Evolutionary conservation across 2,113 vertebrate species (phyloP), one percentile per base, ranked within the genome.

Genomic region (Menura novaehollandiae): DNA sequence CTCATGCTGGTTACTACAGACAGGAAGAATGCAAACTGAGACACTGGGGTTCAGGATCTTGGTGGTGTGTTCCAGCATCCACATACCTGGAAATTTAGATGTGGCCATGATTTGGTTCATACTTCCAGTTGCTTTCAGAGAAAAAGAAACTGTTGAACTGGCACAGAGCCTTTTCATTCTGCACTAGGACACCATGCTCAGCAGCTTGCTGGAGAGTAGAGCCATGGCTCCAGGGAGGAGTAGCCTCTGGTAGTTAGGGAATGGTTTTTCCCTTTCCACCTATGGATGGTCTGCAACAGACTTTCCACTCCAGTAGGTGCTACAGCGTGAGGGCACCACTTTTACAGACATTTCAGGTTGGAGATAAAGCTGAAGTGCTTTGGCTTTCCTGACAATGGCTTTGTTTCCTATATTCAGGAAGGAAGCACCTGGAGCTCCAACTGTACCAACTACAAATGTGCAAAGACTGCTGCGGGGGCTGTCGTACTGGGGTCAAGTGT

Each of bases 351-450:
- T 37, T 69, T 64, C 15, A 7, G 32, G 8, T 1, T 59, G 41
- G 22, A 88, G 53, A 91, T 49, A 62, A 35, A 56, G 13, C 19
- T 67, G 44, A 84, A 83, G 64, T 19, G 43, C 84, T 94, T 51
- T 79, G 7, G 53, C 13, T 93, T 71, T 86, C 37, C 52, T 75
- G 37, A 52, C 51, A 80, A 28, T 20, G 23, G 3, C 41, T 82
- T 83, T 88, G 9, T 46, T 80, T 80, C 37, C 32, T 44, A 17
- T 75, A 92, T 96, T 83, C 95, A 99, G 99, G 98, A 98, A 88
- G 99, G 99, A 74, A 99, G 98, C 59, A 98, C 98, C n/a, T 99
- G 99, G 99, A 98, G 98, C 89, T 98, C 98, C 90, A 99, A 99
- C 92, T 99, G 99, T 69, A 99, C 98, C 39, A 98, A 98, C 69